phyloP scores from a whole-genome alignment of 2,888 invertebrate species.

The Amphimallon solstitiale region DNA sequence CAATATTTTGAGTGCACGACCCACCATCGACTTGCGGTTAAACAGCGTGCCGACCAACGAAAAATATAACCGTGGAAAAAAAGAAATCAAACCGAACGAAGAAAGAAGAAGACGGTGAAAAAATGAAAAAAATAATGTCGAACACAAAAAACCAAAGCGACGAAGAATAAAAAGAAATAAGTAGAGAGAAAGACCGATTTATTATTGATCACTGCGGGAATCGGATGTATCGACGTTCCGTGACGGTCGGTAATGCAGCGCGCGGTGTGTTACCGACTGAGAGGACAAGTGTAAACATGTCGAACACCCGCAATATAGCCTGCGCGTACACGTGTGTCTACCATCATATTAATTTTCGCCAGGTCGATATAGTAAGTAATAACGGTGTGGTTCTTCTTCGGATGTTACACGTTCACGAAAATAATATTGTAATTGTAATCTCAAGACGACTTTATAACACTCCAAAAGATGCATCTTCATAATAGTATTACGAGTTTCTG shows the following conservation, averaged over 20 bases:
- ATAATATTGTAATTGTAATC: slow-evolving; percentile 12
- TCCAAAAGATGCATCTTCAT: not conserved
- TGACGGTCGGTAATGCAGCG: slow-evolving; percentile 43
- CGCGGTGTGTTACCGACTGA: slow-evolving; percentile 42
- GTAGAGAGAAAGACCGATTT: slow-evolving; percentile 36
- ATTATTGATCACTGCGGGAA: slow-evolving; percentile 48
- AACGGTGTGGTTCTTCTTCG: slow-evolving; percentile 4
- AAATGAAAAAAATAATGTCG: not conserved
- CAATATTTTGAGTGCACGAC: slow-evolving; percentile 29
- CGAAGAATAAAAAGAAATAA: slow-evolving; percentile 34
- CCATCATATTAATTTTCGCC: slow-evolving; percentile 43
- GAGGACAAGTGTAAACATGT: slow-evolving; percentile 48
- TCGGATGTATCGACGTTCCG: slow-evolving; percentile 48
- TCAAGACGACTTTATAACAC: slow-evolving; percentile 20
- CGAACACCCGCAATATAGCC: slow-evolving; percentile 47
- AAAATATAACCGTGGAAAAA: not conserved
- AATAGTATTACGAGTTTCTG: too few relatives aligned
- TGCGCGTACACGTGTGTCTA: slow-evolving; percentile 39
- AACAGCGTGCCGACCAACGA: too few relatives aligned
- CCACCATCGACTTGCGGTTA: too few relatives aligned
- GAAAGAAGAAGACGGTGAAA: not conserved
- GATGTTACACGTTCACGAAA: not conserved
- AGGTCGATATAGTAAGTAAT: slow-evolving; percentile 16
- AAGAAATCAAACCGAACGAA: not conserved
- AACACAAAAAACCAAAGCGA: not conserved